Evolutionary conservation across 2,797 vertebrate species (phyloP), one percentile per base, ranked within the genome.

Genomic region (Gymnothorax javanicus): DNA sequence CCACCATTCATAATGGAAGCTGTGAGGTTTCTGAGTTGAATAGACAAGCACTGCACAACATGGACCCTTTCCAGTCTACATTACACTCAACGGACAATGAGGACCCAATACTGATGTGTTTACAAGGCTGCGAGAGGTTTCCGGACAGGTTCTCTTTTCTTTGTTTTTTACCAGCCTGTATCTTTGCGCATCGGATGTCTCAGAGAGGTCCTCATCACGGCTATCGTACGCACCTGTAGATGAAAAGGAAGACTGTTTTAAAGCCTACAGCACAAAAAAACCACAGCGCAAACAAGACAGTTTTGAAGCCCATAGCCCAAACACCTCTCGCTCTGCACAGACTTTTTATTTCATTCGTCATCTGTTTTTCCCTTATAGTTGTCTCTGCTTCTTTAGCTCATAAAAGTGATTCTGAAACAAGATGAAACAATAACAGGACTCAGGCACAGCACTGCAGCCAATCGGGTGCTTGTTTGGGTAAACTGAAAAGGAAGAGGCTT

Each of bases 101-200:
- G 7, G 17, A 69, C 7, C 7, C 8, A 52, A 52, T 60, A 62
- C 52, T 84, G 43, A 67, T 2, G 23, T 69, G 15, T 8, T 64
- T 25, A 83, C 62, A 69, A 86, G 77, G 54, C 52, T 9, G 81
- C 86, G 59, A 67, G 50, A 23, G 11, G 50, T 58, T 62, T 64
- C 7, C 62, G 54, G 84, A 56, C 56, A 71, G 23, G 43, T 69
- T 69, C 25, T n/a, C 7, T 7, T 69, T 69, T 67, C 5, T 6
- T 62, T 83, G 12, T n/a, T 91, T 79, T 93, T 89, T 91, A 98
- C 98, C 93, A 89, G 94, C 93, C 92, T 93, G 89, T 91, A 92
- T 86, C 86, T 86, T 25, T 91, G 96, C 59, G 93, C 94, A 84
- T 95, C 94, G 43, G 94, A 81, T 0, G 88, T 60, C 13, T 91